phyloP scores from a whole-genome alignment of 1,140 invertebrate genomes.

The Wasmannia auropunctata region DNA sequence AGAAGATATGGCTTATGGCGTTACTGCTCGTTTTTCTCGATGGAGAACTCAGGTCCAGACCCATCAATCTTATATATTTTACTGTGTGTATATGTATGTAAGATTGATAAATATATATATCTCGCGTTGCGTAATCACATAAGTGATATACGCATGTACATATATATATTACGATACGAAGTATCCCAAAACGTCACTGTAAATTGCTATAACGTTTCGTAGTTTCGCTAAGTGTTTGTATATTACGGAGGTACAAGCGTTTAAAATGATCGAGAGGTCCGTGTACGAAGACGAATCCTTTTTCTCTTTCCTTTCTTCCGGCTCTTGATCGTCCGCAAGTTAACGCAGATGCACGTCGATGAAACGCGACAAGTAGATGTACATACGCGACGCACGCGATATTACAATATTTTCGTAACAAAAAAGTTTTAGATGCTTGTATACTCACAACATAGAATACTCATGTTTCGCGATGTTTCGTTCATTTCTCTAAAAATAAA shows the following conservation, averaged over 20 bases:
- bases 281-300: no score
- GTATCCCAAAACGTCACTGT: slow-evolving; percentile 48
- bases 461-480: slow-evolving; percentile 34
- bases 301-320: neutral
- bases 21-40: neutral
- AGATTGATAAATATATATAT: slow-evolving; percentile 35
- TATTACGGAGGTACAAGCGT: slow-evolving; percentile 51
- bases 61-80: slow-evolving; percentile 21
- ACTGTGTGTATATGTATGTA: slow-evolving; percentile 15
- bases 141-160: slow-evolving; percentile 2
- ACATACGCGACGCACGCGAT: slow-evolving; percentile 14
- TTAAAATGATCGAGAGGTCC: slow-evolving; percentile 46
- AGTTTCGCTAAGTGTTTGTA: slow-evolving; percentile 39
- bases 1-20: neutral
- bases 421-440: slow-evolving; percentile 47
- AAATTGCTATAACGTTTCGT: slow-evolving; percentile 43
- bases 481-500: slow-evolving; percentile 15
- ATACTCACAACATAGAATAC: slow-evolving; percentile 41
- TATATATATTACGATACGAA: slow-evolving; percentile 5
- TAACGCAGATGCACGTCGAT: slow-evolving; percentile 13
- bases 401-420: slow-evolving; percentile 41
- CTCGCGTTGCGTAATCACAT: neutral
- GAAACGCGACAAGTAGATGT: slow-evolving; percentile 21
- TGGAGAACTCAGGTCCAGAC: neutral
- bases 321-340: slow-evolving; percentile 8